phyloP scores from a whole-genome alignment of 2,888 invertebrate genomes.

The Caenorhabditis imperialis region DNA sequence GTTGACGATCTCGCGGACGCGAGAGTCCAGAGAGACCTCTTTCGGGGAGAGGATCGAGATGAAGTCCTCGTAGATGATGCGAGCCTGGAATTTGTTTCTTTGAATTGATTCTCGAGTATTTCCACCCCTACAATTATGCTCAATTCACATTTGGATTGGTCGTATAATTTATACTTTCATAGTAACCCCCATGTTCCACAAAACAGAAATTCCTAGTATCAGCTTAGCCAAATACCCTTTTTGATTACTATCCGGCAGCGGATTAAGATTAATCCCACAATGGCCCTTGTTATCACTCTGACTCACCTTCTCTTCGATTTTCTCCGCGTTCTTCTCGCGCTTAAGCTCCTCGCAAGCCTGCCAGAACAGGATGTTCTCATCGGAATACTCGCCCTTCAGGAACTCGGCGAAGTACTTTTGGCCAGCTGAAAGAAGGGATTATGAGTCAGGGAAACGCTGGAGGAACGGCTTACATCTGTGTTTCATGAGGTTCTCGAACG shows the following conservation, averaged over 20 bases:
- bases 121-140: too few species aligned
- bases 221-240: too few species aligned
- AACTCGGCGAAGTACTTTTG: slow-evolving; percentile 77
- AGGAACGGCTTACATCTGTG: slow-evolving; percentile 63
- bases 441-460: too few species aligned
- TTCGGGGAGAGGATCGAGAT: slow-evolving; percentile 99
- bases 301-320: slow-evolving; percentile 88
- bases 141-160: too few species aligned
- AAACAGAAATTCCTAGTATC: too few species aligned
- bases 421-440: slow-evolving; percentile 81
- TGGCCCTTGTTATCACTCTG: not conserved
- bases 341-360: slow-evolving; percentile 79
- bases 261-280: slow-evolving; percentile 14
- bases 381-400: slow-evolving; percentile 76
- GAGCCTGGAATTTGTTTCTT: slow-evolving; percentile 61
- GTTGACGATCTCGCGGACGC: slow-evolving; percentile 97
- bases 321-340: slow-evolving; percentile 90
- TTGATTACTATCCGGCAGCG: too few species aligned
- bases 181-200: too few species aligned
- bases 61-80: slow-evolving; percentile 87
- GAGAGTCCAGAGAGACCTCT: slow-evolving; percentile 97
- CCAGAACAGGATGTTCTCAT: slow-evolving; percentile 78
- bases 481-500: slow-evolving; percentile 78
- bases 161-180: too few species aligned
- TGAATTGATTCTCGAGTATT: too few species aligned